Evolutionary conservation across 1,140 invertebrate genomes (phyloP), one percentile per base, ranked within the genome.

Genomic region (Eueides isabella): DNA sequence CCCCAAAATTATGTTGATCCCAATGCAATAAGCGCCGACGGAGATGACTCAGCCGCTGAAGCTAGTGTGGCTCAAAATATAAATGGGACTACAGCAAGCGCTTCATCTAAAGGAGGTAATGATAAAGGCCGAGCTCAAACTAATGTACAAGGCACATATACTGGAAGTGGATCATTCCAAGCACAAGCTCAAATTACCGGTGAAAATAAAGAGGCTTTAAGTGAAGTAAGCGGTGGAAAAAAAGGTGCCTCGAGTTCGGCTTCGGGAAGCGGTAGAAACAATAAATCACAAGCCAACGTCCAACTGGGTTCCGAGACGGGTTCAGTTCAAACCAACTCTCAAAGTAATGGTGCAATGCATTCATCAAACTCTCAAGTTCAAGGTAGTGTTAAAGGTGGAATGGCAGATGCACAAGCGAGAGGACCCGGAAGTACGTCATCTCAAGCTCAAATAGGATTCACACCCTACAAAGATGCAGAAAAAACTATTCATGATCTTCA

Each of bases 401-500:
- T 97, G 91, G 96, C 97, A 6, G 96, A 97, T 90, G 96, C 97
- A 1, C 97, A 97, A 93, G 96, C 97, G 1, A 96, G 96, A 77
- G 97, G 97, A 2, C 96, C 96, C 19, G 97, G 97, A 3, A 96
- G 95, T 79, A 97, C 97, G 0, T 97, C 96, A 2, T 97, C 96
- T 35, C 97, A 97, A 92, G 97, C 97, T 16, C 97, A 97, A 92
- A 97, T 97, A 55, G 97, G 97, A 5, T 97, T 97, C 82, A 95
- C 96, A 64, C 97, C 97, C 0, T 95, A 96, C 74, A 94, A 95
- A 85, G 93, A 95, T 87, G 80, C 89, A 70, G 90, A 95, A 81
- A 82, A 93, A 92, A 62, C 65, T 9, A 64, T 92, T 61, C 84
- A 93, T 69, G 94, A 94, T 65, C 75, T 86, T 69, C 78, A 92